Base-by-base conservation (phyloP, 2,113 vertebrate species). In the Pelmatolapia mariae region DNA sequence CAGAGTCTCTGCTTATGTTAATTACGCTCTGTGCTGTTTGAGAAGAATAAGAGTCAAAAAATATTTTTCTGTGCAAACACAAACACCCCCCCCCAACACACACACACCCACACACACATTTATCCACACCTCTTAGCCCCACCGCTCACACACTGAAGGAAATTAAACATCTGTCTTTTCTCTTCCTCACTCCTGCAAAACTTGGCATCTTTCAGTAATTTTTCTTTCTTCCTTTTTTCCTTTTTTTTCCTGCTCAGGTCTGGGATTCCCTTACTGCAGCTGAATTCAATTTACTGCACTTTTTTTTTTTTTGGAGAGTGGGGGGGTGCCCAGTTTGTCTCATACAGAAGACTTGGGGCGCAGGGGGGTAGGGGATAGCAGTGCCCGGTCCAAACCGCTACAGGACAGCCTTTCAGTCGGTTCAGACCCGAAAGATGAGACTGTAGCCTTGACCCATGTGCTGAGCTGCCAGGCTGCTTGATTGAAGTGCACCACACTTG, bases 401-500 rank as follows among this genome's bases (percentile, higher is more conserved):
- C 71, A 54, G 92, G 83, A 85, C 43, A 43, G 82, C 82, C 78
- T 22, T 78, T 84, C 19, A 68, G 81, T 45, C 63, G 18, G 43
- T 50, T 90, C 11, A 53, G 85, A 61, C 84, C 87, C 85, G 53
- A 83, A 84, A 84, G 93, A 91, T 86, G 90, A 92, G 90, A 91
- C 90, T 29, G 40, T 6, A 86, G 93, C 93, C 94, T 92, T 95
- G 94, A 96, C 95, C 95, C 87, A 56, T 79, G 90, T 87, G 90
- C 87, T 31, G 87, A 92, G 93, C 91, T 91, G 93, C 91, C 90
- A 38, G 81, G 88, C 90, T 88, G 79, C 88, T 92, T 95, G 95
- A 96, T 95, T 96, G 94, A 96, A 95, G 94, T 92, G 89, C 96
- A 86, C 94, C 95, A 93, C 95, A 95, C 95, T 95, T 94, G 92